phyloP scores from a whole-genome alignment of 2,888 invertebrate species.

The Nasonia oneida region DNA sequence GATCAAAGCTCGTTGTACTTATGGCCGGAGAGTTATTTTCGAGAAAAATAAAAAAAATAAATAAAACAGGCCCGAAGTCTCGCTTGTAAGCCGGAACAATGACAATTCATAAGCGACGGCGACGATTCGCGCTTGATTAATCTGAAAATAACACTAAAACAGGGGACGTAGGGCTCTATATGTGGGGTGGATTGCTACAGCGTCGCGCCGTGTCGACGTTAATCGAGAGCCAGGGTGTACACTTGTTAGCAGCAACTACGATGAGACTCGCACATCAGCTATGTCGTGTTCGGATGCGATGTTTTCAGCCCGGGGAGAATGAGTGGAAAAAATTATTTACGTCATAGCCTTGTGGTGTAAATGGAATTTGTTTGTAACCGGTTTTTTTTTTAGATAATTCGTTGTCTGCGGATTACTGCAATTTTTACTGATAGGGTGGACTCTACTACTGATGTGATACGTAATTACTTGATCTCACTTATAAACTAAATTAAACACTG shows the following conservation, averaged over 20 bases:
- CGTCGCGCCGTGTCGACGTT: slow-evolving; percentile 6
- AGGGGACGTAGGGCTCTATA: background rate
- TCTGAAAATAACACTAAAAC: slow-evolving; percentile 47
- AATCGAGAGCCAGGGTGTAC: background rate
- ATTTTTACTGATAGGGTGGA: background rate
- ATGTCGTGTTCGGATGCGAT: background rate
- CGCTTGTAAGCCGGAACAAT: slow-evolving; percentile 47
- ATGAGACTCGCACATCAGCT: background rate
- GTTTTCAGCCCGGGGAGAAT: background rate
- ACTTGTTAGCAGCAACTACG: background rate
- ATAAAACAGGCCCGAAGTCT: slow-evolving; percentile 32
- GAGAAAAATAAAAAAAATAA: background rate
- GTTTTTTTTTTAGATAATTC: background rate
- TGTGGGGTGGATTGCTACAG: background rate
- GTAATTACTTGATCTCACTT: too few relatives aligned
- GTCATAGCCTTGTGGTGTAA: background rate
- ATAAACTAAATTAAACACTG: too few relatives aligned
- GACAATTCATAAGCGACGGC: slow-evolving; percentile 53
- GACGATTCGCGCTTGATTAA: slow-evolving; percentile 55
- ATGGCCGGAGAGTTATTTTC: background rate
- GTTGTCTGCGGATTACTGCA: too few relatives aligned
- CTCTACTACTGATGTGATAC: background rate
- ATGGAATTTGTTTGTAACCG: background rate
- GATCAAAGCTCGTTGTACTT: slow-evolving; percentile 28
- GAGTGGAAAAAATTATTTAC: background rate